Conservation (phyloP, 2,113 vertebrate species). For the Uropsilus gracilis region DNA sequence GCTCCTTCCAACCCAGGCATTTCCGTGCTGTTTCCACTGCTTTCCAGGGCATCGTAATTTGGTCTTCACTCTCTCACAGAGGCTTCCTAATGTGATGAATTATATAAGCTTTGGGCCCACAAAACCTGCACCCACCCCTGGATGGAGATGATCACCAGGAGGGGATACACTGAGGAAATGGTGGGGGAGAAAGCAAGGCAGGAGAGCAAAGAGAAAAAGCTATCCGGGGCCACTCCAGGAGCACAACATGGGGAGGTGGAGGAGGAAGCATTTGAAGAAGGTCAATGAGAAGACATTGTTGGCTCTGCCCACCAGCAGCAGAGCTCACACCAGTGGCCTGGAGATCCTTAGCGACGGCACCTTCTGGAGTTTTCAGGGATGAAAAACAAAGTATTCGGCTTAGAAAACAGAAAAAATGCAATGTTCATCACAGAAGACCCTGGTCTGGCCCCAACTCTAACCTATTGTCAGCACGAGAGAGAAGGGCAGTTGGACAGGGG, state of each 20-base stretch:
- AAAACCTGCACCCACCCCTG: neutral
- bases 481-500: neutral
- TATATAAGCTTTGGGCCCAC: neutral
- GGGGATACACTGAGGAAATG: neutral
- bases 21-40: neutral
- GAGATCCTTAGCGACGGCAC: neutral
- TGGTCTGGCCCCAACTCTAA: neutral
- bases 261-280: no score
- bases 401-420: neutral
- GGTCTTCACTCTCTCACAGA: neutral
- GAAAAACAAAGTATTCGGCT: neutral
- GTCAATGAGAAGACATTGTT: no score
- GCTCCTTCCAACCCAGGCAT: neutral
- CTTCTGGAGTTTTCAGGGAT: neutral
- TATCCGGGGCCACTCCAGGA: neutral
- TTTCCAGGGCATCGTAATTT: neutral
- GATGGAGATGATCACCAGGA: neutral
- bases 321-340: neutral
- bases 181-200: neutral
- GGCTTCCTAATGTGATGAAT: neutral
- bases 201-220: neutral
- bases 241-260: neutral
- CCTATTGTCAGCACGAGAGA: rapidly evolving
- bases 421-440: neutral
- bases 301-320: no score